Percentiles rank a stretch among this genome's conserved stretches.
Conservation (phyloP, 2,113 vertebrate species). For the Eira barbara region DNA sequence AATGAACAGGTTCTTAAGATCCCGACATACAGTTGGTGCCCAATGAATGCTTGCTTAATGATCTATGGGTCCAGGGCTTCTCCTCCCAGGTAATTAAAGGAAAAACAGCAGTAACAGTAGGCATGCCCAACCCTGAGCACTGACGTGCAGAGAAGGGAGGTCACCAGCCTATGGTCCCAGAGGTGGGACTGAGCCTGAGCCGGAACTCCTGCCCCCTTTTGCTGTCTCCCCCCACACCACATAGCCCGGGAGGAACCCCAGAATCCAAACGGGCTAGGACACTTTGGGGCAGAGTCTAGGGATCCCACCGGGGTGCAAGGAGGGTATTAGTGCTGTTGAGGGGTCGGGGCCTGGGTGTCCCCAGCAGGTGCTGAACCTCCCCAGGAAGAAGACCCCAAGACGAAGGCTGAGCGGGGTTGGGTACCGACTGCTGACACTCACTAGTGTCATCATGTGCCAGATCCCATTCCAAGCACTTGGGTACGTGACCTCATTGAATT, state of each 20-base stretch:
- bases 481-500: not conserved
- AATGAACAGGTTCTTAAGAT: not conserved
- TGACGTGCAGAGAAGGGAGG: not conserved
- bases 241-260: not conserved
- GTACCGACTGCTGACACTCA: not conserved
- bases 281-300: not conserved
- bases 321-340: not conserved
- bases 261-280: not conserved
- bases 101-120: no score
- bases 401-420: not conserved
- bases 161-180: not conserved
- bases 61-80: not conserved
- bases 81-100: no score
- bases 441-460: accelerated
- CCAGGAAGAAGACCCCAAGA: not conserved
- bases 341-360: not conserved
- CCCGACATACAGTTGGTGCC: not conserved
- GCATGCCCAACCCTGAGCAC: not conserved
- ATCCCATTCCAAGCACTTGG: not conserved
- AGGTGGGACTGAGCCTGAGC: not conserved
- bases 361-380: not conserved
- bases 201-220: not conserved
- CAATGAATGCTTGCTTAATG: not conserved
- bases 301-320: not conserved
- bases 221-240: not conserved